Percentiles rank a stretch among this genome's conserved stretches.
These are phyloP conservation scores for Siniperca chuatsi DNA, from an alignment of 2,113 vertebrate species.

Conservation along the genomic window DNA sequence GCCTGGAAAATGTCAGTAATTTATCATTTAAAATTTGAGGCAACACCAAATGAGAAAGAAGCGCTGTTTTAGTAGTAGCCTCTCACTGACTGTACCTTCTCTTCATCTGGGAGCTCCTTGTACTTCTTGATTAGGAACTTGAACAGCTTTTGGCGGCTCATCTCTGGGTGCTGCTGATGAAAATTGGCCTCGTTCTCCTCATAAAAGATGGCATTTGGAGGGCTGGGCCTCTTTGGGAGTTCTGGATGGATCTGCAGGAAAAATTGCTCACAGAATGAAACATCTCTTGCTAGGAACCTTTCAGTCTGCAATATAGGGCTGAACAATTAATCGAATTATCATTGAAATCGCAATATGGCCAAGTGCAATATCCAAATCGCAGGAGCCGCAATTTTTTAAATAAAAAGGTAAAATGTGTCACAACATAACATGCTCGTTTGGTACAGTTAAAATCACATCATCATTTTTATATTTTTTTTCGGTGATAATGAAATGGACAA, in stretches of 20 bases:
- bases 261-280: background rate
- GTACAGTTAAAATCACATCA: no score
- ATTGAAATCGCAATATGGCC: no score
- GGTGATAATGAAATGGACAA: no score
- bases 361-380: no score
- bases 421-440: no score
- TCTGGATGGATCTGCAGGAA: constrained; percentile 44
- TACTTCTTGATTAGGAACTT: background rate
- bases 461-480: no score
- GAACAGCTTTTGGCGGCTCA: accelerated
- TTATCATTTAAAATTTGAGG: background rate
- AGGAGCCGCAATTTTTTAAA: no score
- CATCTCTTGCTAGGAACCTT: background rate
- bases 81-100: constrained; percentile 50
- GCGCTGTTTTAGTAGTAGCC: background rate
- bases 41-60: background rate
- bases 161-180: constrained; percentile 13
- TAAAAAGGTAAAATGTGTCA: no score
- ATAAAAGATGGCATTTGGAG: constrained; percentile 30
- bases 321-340: no score
- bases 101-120: constrained; percentile 10
- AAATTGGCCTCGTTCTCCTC: constrained; percentile 19
- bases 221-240: constrained; percentile 30
- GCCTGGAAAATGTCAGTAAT: constrained; percentile 28
- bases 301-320: background rate